phyloP scores from a whole-genome alignment of 2,113 vertebrate genomes.

The Gnathonemus echidnorhynchus region DNA sequence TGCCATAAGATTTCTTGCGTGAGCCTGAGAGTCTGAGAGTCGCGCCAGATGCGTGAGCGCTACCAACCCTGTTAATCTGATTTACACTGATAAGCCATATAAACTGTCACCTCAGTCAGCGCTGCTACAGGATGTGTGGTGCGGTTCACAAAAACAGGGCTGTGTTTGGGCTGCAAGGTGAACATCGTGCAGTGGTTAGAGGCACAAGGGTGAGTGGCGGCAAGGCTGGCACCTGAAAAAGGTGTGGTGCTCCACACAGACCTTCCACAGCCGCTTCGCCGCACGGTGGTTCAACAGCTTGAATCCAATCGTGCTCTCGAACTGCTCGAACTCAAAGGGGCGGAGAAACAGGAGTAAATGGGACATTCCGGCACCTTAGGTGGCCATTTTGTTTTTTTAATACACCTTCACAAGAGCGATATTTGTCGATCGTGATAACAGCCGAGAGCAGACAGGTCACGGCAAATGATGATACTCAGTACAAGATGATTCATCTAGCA shows the following conservation, averaged over 20 bases:
- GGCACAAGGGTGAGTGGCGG: neutral
- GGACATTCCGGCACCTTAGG: neutral
- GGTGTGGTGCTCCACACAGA: conserved; percentile 95
- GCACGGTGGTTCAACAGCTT: conserved; percentile 92
- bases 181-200: neutral
- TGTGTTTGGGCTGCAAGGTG: neutral
- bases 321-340: conserved; percentile 84
- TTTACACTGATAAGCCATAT: neutral
- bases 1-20: neutral
- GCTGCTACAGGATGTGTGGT: neutral
- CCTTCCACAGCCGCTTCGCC: conserved; percentile 95
- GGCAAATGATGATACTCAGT: neutral
- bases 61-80: neutral
- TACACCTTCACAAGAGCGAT: neutral
- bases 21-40: neutral
- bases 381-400: neutral
- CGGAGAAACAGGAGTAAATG: neutral
- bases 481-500: neutral
- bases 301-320: conserved; percentile 96
- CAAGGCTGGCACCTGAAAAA: conserved; percentile 83
- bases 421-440: neutral
- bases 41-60: neutral
- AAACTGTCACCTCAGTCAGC: neutral
- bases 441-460: neutral
- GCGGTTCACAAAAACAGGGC: neutral